Evolutionary conservation across 2,113 vertebrate genomes (phyloP).

Genomic region (Phyllopteryx taeniolatus): DNA sequence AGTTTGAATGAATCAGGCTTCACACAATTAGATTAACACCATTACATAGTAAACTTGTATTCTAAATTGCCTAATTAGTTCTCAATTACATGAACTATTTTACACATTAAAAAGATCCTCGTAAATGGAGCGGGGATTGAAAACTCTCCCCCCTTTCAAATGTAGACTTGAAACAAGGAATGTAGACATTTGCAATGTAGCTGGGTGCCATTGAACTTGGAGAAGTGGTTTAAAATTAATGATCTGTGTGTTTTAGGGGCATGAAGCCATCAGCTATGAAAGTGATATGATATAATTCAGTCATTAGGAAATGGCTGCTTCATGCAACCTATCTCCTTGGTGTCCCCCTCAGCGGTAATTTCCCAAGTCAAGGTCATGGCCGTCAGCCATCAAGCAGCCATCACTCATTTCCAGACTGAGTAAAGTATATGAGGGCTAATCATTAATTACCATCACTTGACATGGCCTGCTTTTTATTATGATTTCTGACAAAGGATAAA

Average conservation of each 20-base stretch:
- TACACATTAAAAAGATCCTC: slow-evolving; percentile 5
- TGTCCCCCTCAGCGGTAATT: slow-evolving; percentile 36
- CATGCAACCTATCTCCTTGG: slow-evolving; percentile 46
- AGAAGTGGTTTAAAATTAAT: slow-evolving; percentile 29
- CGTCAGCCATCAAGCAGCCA: slow-evolving; percentile 50
- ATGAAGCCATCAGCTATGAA: slow-evolving; percentile 32
- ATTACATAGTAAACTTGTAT: neutral
- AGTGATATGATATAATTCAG: slow-evolving; percentile 36
- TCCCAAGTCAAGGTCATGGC: slow-evolving; percentile 52
- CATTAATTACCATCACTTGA: slow-evolving; percentile 50
- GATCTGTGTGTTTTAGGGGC: slow-evolving; percentile 25
- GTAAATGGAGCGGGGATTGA: neutral
- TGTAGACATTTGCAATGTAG: slow-evolving; percentile 11
- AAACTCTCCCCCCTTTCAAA: neutral
- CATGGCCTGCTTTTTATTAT: slow-evolving; percentile 54
- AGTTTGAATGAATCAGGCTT: neutral
- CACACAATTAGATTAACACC: slow-evolving; percentile 5
- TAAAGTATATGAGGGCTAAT: slow-evolving; percentile 55
- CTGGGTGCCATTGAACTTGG: slow-evolving; percentile 14
- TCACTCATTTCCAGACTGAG: slow-evolving; percentile 50
- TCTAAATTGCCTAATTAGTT: slow-evolving; percentile 3
- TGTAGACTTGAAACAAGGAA: neutral
- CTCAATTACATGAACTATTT: slow-evolving; percentile 9
- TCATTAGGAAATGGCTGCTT: slow-evolving; percentile 52
- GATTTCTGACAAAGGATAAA: slow-evolving; percentile 59